Percentiles rank a stretch among this genome's conserved stretches.
Conservation (phyloP, 2,797 vertebrate genomes). For the Ibycter americanus region DNA sequence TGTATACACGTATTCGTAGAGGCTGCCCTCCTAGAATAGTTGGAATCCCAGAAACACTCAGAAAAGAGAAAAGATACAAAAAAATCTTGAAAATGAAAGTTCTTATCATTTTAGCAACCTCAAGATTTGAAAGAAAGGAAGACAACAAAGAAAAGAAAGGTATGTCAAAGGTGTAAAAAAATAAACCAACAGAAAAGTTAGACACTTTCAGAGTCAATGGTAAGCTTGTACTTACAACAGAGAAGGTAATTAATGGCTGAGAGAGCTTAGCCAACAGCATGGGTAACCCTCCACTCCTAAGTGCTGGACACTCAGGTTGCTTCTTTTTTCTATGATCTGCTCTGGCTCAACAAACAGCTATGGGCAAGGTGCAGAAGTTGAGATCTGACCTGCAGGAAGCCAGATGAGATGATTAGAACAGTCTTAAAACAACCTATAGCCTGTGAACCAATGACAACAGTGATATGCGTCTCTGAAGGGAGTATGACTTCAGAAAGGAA, state of each 20-base stretch:
- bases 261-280: background rate
- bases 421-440: background rate
- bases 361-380: background rate
- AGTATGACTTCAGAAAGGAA: background rate
- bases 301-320: accelerated
- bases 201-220: background rate
- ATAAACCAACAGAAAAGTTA: background rate
- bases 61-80: background rate
- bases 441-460: background rate
- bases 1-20: background rate
- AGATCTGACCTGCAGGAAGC: background rate
- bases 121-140: background rate
- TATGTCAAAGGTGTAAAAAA: background rate
- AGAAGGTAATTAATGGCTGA: background rate
- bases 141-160: background rate
- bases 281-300: background rate
- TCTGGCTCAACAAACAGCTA: background rate
- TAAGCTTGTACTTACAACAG: background rate
- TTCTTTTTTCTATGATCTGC: background rate
- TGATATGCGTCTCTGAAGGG: background rate
- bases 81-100: background rate
- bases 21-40: background rate
- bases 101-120: background rate
- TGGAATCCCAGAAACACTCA: background rate
- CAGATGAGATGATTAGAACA: background rate